Base-by-base conservation (phyloP, 1,140 invertebrate species). In the Pseudomyrmex cubaensis region DNA sequence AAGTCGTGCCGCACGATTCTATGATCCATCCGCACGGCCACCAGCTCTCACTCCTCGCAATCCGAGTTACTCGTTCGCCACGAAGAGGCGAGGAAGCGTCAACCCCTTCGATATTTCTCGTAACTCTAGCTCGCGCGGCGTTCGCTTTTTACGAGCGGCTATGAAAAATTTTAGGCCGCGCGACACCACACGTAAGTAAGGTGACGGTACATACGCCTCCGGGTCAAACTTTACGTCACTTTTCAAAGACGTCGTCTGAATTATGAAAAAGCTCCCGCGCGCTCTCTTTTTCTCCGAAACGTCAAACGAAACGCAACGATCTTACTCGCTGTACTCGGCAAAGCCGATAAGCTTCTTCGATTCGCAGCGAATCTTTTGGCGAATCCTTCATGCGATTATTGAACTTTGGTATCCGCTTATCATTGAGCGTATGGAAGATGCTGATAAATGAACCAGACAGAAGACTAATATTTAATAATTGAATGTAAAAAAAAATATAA, bases 121-220 rank as follows among this genome's bases (percentile, higher is more conserved):
- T 72, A 87, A 87, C 86, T 75, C 84, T 89, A 73, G 54, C 66
- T 56, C 74, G 56, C 35, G 35, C 35, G 0, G 35, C 61, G 46
- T 57, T 8, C 59, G 57, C 54, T 78, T 75, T 87, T 87, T 87
- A 87, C 67, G 73, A 54, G 5, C 56, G 64, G 62, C 35, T 78
- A 87, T 87, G 85, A 87, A 87, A 84, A 87, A 87, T 87, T 87
- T 87, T 87, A 82, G 73, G 74, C 56, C 56, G 72, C 54, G 56
- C 61, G 59, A 59, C 78, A 83, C 57, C 59, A 70, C 70, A 35
- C 35, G 35, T 35, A 35, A 35, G 15, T 70, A 22, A 13, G 50
- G 13, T 12, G 50, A 52, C 50, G 12, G 50, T 12, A 52, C 9
- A 52, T 52, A 67, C 78, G 50, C 61, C 35, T 84, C 74, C 12